Evolutionary conservation across 2,797 vertebrate species (phyloP).

Genomic region (Pseudomugil gertrudae): DNA sequence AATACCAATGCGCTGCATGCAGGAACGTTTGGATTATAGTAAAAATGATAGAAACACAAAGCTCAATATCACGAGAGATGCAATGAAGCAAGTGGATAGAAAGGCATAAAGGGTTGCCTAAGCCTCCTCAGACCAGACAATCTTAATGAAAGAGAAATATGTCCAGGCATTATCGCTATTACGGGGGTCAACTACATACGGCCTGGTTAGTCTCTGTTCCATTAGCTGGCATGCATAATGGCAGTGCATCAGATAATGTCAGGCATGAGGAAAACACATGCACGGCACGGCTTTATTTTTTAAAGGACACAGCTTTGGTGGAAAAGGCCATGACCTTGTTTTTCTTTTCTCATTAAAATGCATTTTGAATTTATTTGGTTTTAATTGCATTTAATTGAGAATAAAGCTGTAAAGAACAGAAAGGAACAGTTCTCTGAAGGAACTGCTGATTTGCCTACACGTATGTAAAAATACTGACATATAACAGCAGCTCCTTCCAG

Average conservation of each 20-base stretch:
- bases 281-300: conserved; percentile 12
- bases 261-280: conserved; percentile 30
- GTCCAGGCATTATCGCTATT: conserved; percentile 48
- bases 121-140: conserved; percentile 39
- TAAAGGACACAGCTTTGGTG: conserved; percentile 15
- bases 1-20: conserved; percentile 68
- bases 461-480: neutral
- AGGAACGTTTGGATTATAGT: conserved; percentile 69
- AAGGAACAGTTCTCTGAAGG: neutral
- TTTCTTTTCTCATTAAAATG: neutral
- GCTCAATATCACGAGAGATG: conserved; percentile 32
- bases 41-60: conserved; percentile 35
- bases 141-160: conserved; percentile 65
- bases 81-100: conserved; percentile 18
- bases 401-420: neutral
- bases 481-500: neutral
- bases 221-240: conserved; percentile 44
- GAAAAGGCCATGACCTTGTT: conserved; percentile 17
- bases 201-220: conserved; percentile 37
- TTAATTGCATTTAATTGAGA: conserved; percentile 7
- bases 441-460: neutral
- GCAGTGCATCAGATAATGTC: conserved; percentile 16
- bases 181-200: conserved; percentile 62
- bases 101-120: conserved; percentile 28
- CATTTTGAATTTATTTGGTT: conserved; percentile 17